These are phyloP conservation scores for Muntiacus reevesi DNA, from an alignment of 2,113 vertebrate genomes.

Conservation along the genomic window DNA sequence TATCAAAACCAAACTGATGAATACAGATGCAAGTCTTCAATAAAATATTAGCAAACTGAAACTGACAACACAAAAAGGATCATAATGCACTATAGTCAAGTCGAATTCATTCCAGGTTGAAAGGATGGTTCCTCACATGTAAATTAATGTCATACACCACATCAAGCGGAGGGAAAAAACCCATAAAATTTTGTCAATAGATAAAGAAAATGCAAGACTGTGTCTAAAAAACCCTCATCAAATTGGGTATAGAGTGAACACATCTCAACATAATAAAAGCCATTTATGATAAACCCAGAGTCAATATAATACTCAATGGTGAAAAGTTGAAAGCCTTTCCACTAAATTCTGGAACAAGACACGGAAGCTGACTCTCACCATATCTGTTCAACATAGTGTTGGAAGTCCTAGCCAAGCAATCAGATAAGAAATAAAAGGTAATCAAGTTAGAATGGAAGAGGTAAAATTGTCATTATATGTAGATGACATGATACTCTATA, in stretches of 20 bases:
- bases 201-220: neutral
- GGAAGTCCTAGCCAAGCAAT: neutral
- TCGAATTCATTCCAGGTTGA: neutral
- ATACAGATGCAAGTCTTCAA: neutral
- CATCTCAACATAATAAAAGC: neutral
- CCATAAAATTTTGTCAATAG: neutral
- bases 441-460: neutral
- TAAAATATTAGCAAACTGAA: neutral
- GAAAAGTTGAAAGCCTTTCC: neutral
- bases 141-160: neutral
- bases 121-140: neutral
- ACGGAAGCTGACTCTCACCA: neutral
- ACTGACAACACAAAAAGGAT: neutral
- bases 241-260: neutral
- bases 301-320: neutral
- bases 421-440: neutral
- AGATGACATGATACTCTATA: neutral
- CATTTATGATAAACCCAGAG: neutral
- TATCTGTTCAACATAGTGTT: neutral
- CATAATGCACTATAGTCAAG: neutral
- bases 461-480: neutral
- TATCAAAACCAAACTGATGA: neutral
- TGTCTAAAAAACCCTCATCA: neutral
- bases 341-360: neutral
- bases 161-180: rapidly evolving